Evolutionary conservation across 2,888 invertebrate species (phyloP), one percentile per base, ranked within the genome.

Genomic region (Psylliodes chrysocephalus): DNA sequence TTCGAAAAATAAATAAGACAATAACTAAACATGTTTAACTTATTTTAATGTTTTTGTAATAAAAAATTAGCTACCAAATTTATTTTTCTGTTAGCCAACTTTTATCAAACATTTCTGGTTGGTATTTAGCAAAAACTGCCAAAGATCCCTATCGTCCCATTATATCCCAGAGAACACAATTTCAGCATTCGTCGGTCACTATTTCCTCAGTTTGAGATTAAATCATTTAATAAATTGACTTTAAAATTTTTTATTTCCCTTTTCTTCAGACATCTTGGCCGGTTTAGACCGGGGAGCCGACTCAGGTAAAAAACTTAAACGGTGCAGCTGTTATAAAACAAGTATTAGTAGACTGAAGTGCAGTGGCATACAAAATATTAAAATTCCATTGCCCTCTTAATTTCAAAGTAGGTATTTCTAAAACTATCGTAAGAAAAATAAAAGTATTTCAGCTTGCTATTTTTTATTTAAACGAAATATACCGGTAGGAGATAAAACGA

Each of bases 171-270:
- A 18, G 46, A 49, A 18, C 18, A 47, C 25, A 42, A 40, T 42
- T 55, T 25, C 28, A 44, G 33, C 38, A 53, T 53, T 53, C 56
- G 14, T 14, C 33, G 25, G 46, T 60, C 59, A 64, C 53, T 60
- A 53, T 60, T 64, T 62, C 63, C 62, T 60, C 38, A 51, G 51
- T 59, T 61, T 44, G 35, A 66, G 66, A 68, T 68, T 63, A 59
- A 63, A 66, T 66, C 64, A 33, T 63, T 53, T 46, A 60, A 68
- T 68, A 66, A 66, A 66, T 66, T 64, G 64, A 66, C 64, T 66
- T 64, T 52, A 52, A 59, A 56, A 38, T 28, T 60, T 60, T 60
- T 66, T 60, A 51, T 53, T 64, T 59, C 25, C 33, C 33, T 64
- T 64, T 64, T 46, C 52, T 14, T 19, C 38, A 53, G 53, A 53